Percentiles rank a stretch among this genome's conserved stretches.
These are phyloP conservation scores for Tinamus guttatus DNA, from an alignment of 2,113 vertebrate species.

Conservation along the genomic window DNA sequence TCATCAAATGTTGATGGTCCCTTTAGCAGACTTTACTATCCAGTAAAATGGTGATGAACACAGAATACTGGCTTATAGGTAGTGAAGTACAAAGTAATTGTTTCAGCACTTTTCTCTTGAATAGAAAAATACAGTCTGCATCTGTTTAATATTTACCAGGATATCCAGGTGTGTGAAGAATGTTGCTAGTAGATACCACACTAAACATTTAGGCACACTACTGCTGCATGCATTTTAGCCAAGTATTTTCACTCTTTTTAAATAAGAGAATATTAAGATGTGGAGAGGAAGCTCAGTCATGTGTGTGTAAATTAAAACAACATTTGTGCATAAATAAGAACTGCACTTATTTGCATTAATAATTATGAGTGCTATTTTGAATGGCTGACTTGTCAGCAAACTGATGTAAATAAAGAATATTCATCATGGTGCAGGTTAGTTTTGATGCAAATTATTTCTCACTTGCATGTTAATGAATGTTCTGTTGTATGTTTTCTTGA, in stretches of 20 bases:
- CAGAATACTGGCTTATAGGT: constrained; percentile 1
- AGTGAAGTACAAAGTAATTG: constrained; percentile 44
- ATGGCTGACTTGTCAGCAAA: neutral
- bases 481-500: neutral
- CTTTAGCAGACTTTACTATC: constrained; percentile 48
- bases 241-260: neutral
- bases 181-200: neutral
- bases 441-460: neutral
- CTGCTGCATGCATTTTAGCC: neutral
- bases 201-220: neutral
- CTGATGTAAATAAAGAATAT: neutral
- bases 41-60: constrained; percentile 37
- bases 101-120: constrained; percentile 50
- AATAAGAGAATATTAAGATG: neutral
- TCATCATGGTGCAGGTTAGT: neutral
- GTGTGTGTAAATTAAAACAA: neutral
- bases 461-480: neutral
- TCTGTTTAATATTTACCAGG: neutral
- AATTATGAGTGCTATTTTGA: neutral
- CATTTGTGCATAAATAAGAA: neutral
- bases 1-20: constrained; percentile 67
- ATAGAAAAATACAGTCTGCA: neutral
- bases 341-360: neutral
- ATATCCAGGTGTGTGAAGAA: neutral
- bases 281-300: neutral